Evolutionary conservation across 2,113 vertebrate species (phyloP).

Genomic region (Strix uralensis): DNA sequence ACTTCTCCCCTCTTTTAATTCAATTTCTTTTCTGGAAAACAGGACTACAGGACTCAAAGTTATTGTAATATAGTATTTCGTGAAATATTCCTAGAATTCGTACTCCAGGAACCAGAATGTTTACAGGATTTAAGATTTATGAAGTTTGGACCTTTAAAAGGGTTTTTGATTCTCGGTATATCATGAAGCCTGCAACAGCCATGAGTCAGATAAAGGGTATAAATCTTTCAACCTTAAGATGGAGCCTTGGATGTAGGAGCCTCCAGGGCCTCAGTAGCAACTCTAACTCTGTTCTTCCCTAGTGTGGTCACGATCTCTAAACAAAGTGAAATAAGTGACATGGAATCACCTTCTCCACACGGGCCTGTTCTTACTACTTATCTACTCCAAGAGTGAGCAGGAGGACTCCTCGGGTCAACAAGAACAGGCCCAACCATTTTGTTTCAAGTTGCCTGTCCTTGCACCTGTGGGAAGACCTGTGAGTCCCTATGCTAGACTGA

Average conservation of each 20-base stretch:
- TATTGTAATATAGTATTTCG: neutral
- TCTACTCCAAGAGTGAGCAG: neutral
- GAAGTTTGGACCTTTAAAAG: neutral
- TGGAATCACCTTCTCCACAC: neutral
- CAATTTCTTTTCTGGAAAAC: neutral
- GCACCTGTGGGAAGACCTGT: neutral
- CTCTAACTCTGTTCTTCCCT: neutral
- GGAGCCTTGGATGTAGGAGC: neutral
- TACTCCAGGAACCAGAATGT: neutral
- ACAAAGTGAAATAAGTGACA: neutral
- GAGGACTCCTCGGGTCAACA: neutral
- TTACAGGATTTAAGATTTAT: neutral
- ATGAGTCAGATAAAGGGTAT: neutral
- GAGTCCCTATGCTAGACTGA: rapidly evolving
- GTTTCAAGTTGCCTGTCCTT: neutral
- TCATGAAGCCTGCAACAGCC: neutral
- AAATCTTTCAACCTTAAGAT: neutral
- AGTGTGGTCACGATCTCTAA: neutral
- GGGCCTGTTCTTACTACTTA: neutral
- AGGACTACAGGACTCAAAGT: neutral
- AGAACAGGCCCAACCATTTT: neutral
- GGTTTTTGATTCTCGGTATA: neutral
- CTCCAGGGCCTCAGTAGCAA: neutral
- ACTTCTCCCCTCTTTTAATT: neutral
- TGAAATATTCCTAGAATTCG: neutral